Conservation (phyloP, 2,888 invertebrate species). For the Chymomyza fuscimana region DNA sequence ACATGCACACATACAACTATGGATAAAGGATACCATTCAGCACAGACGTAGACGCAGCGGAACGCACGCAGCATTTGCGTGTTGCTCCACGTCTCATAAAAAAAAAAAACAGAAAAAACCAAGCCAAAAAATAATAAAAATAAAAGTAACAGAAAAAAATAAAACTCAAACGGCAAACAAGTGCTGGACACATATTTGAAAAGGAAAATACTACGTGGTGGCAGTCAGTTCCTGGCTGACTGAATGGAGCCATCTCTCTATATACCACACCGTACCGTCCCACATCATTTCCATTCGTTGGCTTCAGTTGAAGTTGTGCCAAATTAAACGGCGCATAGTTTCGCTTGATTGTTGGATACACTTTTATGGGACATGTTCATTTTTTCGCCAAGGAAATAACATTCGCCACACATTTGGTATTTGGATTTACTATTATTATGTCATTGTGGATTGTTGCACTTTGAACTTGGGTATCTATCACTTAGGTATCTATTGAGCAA, state of each 20-base stretch:
- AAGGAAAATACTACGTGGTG: slow-evolving; percentile 66
- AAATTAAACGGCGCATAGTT: slow-evolving; percentile 69
- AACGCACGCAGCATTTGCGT: slow-evolving; percentile 68
- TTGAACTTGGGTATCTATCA: too few relatives aligned
- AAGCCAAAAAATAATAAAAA: slow-evolving; percentile 10
- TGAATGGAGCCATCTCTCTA: slow-evolving; percentile 1
- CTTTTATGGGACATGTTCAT: background rate
- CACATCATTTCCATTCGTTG: slow-evolving; percentile 20
- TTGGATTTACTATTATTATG: too few relatives aligned
- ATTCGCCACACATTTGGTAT: too few relatives aligned
- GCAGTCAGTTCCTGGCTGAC: background rate
- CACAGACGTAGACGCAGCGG: background rate
- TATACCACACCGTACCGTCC: slow-evolving; percentile 3
- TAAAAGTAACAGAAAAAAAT: slow-evolving; percentile 17
- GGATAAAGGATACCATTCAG: slow-evolving; percentile 43
- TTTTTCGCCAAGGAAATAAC: background rate
- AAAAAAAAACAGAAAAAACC: slow-evolving; percentile 24
- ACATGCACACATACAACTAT: background rate
- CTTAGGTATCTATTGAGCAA: too few relatives aligned
- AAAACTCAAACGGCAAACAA: slow-evolving; percentile 31
- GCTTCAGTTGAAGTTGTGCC: slow-evolving; percentile 46
- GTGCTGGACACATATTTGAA: slow-evolving; percentile 72
- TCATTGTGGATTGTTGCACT: too few relatives aligned
- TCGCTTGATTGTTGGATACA: slow-evolving; percentile 7
- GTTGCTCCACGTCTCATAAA: slow-evolving; percentile 42